Conservation (phyloP, 2,797 vertebrate species). For the Pipistrellus nathusii region DNA sequence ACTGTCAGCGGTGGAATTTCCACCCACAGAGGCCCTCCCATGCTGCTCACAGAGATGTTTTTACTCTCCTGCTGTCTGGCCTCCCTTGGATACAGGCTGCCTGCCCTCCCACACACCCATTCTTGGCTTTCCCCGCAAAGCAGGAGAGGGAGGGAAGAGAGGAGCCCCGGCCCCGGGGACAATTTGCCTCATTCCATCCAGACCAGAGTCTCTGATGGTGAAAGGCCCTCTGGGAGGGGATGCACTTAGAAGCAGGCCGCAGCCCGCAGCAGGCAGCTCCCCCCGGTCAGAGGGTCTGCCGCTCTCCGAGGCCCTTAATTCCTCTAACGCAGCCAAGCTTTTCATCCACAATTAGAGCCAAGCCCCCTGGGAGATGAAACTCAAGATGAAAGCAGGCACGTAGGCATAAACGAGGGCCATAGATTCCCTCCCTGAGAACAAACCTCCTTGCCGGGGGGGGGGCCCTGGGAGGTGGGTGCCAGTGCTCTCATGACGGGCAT, state of each 20-base stretch:
- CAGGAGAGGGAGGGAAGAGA: background rate
- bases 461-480: background rate
- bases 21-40: background rate
- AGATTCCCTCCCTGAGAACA: background rate
- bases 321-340: background rate
- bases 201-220: background rate
- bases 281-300: background rate
- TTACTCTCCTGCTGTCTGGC: background rate
- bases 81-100: conserved; percentile 12
- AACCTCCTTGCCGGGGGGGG: background rate
- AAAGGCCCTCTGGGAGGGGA: background rate
- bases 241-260: background rate
- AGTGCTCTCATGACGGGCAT: background rate
- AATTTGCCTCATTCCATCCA: background rate
- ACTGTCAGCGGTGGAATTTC: background rate
- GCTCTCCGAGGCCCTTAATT: background rate
- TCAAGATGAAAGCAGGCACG: background rate
- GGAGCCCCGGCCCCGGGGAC: background rate
- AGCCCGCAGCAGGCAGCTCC: background rate
- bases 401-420: background rate
- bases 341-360: background rate
- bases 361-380: background rate
- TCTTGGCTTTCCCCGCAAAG: background rate
- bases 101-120: background rate
- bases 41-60: background rate